Base-by-base conservation (phyloP, 2,113 vertebrate genomes). In the Calidris pygmaea region DNA sequence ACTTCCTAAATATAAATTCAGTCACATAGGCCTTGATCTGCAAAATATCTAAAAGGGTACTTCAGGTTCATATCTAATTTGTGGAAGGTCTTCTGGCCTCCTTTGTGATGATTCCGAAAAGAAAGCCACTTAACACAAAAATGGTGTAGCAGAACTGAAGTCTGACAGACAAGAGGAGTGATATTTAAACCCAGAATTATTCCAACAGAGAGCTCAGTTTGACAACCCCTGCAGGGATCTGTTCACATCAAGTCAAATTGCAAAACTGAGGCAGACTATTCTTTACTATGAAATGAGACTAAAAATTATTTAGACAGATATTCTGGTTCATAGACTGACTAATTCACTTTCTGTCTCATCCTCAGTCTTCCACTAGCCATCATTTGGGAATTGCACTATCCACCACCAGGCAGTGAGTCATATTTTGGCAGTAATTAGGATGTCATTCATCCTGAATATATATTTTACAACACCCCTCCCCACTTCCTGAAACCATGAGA, bases 241-340 rank as follows among this genome's bases (percentile, higher is more conserved):
- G 63, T 88, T 96, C 93, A 76, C 82, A 83, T 96, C 93, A 94
- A 96, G 74, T 93, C 71, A 93, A 90, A 95, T 70, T 85, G 91
- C 50, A 94, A 94, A 96, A 96, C 93, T 67, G 82, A 96, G 67
- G 78, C 90, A 92, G 89, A 87, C 60, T 80, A 85, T 91, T 91
- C 78, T 83, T 91, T 94, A 80, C 82, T 67, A 45, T 87, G 85
- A 93, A 96, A 95, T 73, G 75, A 94, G 82, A 82, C 78, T 89
- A 83, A 80, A 95, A 95, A 93, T 97, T 95, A 90, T 90, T 95
- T 96, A 90, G 91, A 94, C 87, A 96, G 92, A 83, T 94, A 87
- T 63, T 95, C 93, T 95, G 92, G 90, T 96, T 95, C 85, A 78
- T 74, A 78, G 95, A 78, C 85, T 77, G 79, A 88, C 87, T 93